Percentiles rank a stretch among this genome's conserved stretches.
These are phyloP conservation scores for Tiphia femorata DNA, from an alignment of 2,888 invertebrate genomes.

Conservation along the genomic window DNA sequence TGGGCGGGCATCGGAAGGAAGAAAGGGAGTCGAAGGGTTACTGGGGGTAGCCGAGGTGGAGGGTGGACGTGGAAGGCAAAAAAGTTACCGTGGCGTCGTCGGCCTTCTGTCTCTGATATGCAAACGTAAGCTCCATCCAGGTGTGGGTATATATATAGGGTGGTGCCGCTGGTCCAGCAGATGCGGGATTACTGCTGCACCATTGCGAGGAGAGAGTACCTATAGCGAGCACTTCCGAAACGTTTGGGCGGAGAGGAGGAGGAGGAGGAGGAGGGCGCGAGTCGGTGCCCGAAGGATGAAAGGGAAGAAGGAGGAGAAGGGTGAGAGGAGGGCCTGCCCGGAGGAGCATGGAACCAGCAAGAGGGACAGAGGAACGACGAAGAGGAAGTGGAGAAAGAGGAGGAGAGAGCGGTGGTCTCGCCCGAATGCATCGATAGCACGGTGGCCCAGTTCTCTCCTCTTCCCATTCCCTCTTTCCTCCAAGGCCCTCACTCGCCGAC, in stretches of 20 bases:
- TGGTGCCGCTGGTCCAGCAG: slow-evolving; percentile 30
- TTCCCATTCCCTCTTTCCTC: slow-evolving; percentile 17
- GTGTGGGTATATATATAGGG: slow-evolving; percentile 19
- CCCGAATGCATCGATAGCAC: slow-evolving; percentile 56
- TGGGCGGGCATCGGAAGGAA: slow-evolving; percentile 31
- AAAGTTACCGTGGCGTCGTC: slow-evolving; percentile 35
- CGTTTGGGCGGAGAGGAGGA: slow-evolving; percentile 10
- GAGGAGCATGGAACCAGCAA: too few relatives aligned
- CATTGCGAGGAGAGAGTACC: slow-evolving; percentile 30
- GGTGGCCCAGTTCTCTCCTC: slow-evolving; percentile 52
- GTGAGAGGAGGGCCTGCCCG: too few relatives aligned
- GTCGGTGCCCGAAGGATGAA: slow-evolving; percentile 4
- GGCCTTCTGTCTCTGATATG: slow-evolving; percentile 42
- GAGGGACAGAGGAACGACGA: slow-evolving; percentile 19
- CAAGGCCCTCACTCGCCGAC: slow-evolving; percentile 1
- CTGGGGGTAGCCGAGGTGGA: too few relatives aligned
- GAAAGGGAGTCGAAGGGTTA: too few relatives aligned
- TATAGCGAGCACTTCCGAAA: slow-evolving; percentile 21
- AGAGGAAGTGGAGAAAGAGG: slow-evolving; percentile 35
- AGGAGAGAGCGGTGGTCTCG: slow-evolving; percentile 43
- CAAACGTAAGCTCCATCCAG: slow-evolving; percentile 42
- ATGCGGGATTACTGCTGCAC: slow-evolving; percentile 45
- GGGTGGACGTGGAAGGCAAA: too few relatives aligned
- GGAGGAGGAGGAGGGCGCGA: slow-evolving; percentile 3
- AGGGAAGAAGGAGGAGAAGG: slow-evolving; percentile 25